These are phyloP conservation scores for Acanthurus leucopareius DNA, from an alignment of 2,797 vertebrate species.

Conservation along the genomic window DNA sequence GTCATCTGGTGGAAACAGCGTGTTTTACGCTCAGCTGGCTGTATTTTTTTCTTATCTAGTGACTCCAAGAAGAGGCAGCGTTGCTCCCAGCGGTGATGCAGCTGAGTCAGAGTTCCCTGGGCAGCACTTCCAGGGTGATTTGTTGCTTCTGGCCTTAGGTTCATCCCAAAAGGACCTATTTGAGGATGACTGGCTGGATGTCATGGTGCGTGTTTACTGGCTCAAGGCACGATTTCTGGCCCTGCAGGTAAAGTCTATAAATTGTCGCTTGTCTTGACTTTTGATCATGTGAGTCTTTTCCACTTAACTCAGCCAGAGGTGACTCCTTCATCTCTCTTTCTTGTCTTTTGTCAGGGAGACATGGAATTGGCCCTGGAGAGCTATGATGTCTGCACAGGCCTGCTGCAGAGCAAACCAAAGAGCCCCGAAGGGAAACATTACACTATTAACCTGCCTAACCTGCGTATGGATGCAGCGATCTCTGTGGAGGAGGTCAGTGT, in stretches of 20 bases:
- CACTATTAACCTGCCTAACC: slow-evolving; percentile 91
- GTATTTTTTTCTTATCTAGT: slow-evolving; percentile 71
- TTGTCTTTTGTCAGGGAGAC: slow-evolving; percentile 88
- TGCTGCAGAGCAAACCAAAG: slow-evolving; percentile 88
- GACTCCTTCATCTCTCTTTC: background rate
- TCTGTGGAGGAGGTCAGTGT: slow-evolving; percentile 93
- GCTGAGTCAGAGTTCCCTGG: slow-evolving; percentile 91
- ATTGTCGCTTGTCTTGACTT: background rate
- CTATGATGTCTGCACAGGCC: slow-evolving; percentile 93
- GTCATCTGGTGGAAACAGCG: background rate
- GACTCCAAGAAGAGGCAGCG: slow-evolving; percentile 85
- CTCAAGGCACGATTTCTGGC: slow-evolving; percentile 94
- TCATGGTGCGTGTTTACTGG: slow-evolving; percentile 95
- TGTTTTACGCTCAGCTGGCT: slow-evolving; percentile 1
- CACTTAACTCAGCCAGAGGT: background rate
- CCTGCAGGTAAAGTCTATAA: slow-evolving; percentile 87
- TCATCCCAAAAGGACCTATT: slow-evolving; percentile 95
- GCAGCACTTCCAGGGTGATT: slow-evolving; percentile 91
- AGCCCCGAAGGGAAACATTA: slow-evolving; percentile 78
- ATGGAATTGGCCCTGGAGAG: slow-evolving; percentile 97
- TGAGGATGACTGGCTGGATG: slow-evolving; percentile 91
- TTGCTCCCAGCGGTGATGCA: slow-evolving; percentile 78
- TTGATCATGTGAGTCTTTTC: background rate
- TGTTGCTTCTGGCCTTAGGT: slow-evolving; percentile 92
- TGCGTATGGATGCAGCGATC: slow-evolving; percentile 90